Evolutionary conservation across 2,797 vertebrate genomes (phyloP).

Genomic region (Smutsia temminckii): DNA sequence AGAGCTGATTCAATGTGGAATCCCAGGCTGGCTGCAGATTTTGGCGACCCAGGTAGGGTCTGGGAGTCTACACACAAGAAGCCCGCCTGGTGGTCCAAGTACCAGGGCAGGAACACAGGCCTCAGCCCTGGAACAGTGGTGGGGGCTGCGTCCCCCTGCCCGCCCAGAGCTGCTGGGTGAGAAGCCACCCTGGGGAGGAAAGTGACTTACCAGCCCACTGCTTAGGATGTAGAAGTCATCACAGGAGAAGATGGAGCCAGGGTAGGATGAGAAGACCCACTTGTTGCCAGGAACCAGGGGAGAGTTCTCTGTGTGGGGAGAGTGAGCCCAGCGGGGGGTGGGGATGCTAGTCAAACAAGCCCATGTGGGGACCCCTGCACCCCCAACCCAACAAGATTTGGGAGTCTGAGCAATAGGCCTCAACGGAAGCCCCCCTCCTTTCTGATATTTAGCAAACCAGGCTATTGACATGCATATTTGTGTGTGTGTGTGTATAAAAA

Average conservation of each 20-base stretch:
- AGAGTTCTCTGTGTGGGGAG: not conserved
- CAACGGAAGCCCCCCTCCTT: not conserved
- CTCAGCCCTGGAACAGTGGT: fast-evolving
- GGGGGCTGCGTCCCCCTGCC: not conserved
- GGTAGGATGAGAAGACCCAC: slow-evolving; percentile 95
- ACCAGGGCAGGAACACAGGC: fast-evolving
- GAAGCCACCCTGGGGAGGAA: not conserved
- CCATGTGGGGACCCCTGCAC: fast-evolving
- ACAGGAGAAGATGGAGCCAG: slow-evolving; percentile 93
- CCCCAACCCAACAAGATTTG: not conserved
- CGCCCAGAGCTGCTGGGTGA: not conserved
- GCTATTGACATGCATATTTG: too few relatives aligned
- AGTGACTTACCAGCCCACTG: slow-evolving; percentile 92
- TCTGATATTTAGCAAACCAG: not conserved
- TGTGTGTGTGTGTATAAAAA: not conserved
- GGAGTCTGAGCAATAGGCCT: not conserved
- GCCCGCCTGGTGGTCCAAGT: not conserved
- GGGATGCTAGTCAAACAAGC: not conserved
- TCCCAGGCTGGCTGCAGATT: not conserved
- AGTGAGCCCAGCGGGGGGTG: fast-evolving
- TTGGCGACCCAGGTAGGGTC: fast-evolving
- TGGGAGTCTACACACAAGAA: not conserved
- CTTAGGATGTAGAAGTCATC: slow-evolving; percentile 97
- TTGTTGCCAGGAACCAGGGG: slow-evolving; percentile 86
- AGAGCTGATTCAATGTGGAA: not conserved